Conservation (phyloP, 2,113 vertebrate genomes). For the Empidonax alnorum region DNA sequence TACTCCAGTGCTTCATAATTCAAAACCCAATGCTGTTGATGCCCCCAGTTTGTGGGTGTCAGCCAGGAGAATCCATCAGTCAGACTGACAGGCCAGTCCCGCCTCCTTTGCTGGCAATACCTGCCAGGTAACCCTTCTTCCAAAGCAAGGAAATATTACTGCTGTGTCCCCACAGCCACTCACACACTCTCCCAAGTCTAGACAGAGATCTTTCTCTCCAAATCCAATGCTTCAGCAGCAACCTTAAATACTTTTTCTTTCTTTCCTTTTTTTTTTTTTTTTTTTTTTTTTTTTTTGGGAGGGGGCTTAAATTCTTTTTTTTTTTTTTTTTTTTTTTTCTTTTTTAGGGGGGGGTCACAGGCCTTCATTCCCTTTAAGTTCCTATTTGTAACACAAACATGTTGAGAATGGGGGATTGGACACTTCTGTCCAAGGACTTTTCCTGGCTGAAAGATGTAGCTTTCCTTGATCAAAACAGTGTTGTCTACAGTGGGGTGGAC, state of each 20-base stretch:
- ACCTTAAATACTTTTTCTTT: not conserved
- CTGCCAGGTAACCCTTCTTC: not conserved
- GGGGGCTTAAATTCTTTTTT: too few species aligned
- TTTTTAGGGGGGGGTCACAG: not conserved
- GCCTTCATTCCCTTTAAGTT: not conserved
- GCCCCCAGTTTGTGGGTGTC: accelerated
- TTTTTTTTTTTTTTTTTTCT: too few species aligned
- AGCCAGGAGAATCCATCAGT: not conserved
- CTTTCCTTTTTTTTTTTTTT: too few species aligned
- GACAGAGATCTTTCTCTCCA: not conserved
- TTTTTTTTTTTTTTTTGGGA: not conserved
- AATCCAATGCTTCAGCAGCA: not conserved
- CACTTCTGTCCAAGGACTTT: not conserved
- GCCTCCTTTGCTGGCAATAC: not conserved
- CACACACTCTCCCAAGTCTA: too few species aligned
- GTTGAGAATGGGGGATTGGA: accelerated
- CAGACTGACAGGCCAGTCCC: not conserved
- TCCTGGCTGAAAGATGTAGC: not conserved
- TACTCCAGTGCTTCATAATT: not conserved
- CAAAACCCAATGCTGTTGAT: not conserved
- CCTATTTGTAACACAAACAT: not conserved
- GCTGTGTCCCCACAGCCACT: not conserved
- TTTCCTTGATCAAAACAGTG: not conserved
- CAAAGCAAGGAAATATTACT: not conserved
- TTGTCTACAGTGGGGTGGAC: not conserved